Conservation (phyloP, 1,140 invertebrate genomes). For the Hyposmocoma kahamanoa region DNA sequence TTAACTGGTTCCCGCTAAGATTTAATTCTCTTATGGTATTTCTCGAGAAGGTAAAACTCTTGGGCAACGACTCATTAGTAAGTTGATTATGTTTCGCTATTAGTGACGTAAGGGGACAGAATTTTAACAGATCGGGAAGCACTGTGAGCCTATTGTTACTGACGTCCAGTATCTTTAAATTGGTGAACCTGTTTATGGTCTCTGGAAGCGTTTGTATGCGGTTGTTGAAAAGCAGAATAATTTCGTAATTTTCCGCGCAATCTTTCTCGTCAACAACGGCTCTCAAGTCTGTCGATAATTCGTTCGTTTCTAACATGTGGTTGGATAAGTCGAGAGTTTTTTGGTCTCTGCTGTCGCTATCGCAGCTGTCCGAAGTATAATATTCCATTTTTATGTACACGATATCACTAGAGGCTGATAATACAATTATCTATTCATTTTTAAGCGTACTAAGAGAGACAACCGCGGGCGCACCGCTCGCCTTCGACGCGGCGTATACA, state of each 20-base stretch:
- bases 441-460: not conserved
- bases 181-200: constrained; percentile 77
- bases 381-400: constrained; percentile 76
- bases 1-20: constrained; percentile 92
- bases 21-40: constrained; percentile 86
- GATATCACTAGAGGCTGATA: constrained; percentile 4
- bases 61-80: constrained; percentile 87
- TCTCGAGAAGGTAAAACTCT: constrained; percentile 79
- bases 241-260: constrained; percentile 78
- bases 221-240: constrained; percentile 82
- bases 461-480: constrained; percentile 16
- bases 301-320: constrained; percentile 75
- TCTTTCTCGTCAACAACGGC: constrained; percentile 74
- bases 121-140: constrained; percentile 83
- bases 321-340: constrained; percentile 83
- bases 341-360: constrained; percentile 78
- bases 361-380: constrained; percentile 87
- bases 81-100: constrained; percentile 92
- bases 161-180: constrained; percentile 86
- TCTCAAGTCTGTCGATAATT: constrained; percentile 75
- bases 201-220: constrained; percentile 74
- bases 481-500: constrained; percentile 35
- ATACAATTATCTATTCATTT: not conserved
- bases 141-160: constrained; percentile 88
- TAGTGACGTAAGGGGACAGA: constrained; percentile 82